Evolutionary conservation across 2,113 vertebrate genomes (phyloP), one percentile per base, ranked within the genome.

Genomic region (Theristicus caerulescens): DNA sequence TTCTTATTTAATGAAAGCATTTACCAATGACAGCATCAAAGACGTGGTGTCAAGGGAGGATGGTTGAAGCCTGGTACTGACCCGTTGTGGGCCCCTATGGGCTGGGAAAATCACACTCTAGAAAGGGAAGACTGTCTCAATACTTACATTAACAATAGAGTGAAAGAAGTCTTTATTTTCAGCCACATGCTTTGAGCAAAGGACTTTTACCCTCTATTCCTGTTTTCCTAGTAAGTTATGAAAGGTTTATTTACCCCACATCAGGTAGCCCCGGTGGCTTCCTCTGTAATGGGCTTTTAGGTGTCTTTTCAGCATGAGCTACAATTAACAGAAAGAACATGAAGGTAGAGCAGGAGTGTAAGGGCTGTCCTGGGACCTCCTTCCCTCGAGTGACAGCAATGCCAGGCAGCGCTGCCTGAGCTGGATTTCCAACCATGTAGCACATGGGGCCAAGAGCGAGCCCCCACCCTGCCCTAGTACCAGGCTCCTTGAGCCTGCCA

Each of bases 111-210:
- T 18, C 51, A 82, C 57, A 49, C 22, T 58, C 58, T 21, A 73
- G 74, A 91, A 82, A 72, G 36, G 47, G 44, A 89, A 22, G 49
- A 47, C 58, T 72, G 25, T 76, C 55, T 94, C n/a, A 62, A 47
- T 42, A 66, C 18, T n/a, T 72, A 22, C 2, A 55, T 32, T 85
- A 95, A 85, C 46, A 85, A 85, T 7, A 58, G 42, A 40, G 31
- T 78, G 74, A 97, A 93, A 93, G 61, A 79, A 95, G 31, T 7
- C 66, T 79, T 94, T 91, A 38, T 95, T 85, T 93, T 80, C 70
- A 85, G 36, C 19, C 85, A 65, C 20, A 62, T 22, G n/a, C 38
- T 55, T 66, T 94, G 31, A 69, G 44, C 15, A 74, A 86, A 86
- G 18, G 18, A 54, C 36, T 85, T 89, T 54, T 65, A 57, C n/a